These are phyloP conservation scores for Nansenia antarctica DNA, from an alignment of 2,113 vertebrate species.

Conservation along the genomic window DNA sequence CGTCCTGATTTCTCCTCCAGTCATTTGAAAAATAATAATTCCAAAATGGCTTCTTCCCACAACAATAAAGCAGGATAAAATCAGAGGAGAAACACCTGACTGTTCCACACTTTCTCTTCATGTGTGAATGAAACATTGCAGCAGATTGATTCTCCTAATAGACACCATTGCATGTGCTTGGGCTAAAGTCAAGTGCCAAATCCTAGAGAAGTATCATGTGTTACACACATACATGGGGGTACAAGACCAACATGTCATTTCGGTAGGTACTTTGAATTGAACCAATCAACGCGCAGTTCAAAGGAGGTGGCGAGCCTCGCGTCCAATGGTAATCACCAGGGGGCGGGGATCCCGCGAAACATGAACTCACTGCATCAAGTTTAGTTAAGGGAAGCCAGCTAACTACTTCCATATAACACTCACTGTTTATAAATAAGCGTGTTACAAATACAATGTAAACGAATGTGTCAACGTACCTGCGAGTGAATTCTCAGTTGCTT, in stretches of 20 bases:
- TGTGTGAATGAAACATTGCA: no score
- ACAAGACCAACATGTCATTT: conserved; percentile 9
- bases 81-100: conserved; percentile 47
- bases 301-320: rapidly evolving
- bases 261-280: neutral
- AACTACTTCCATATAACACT: no score
- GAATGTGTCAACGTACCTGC: no score
- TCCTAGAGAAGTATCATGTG: neutral
- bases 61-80: conserved; percentile 75
- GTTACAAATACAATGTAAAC: no score
- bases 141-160: no score
- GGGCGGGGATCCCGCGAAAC: conserved; percentile 56
- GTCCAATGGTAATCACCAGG: conserved; percentile 24
- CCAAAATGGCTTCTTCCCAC: conserved; percentile 71
- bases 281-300: conserved; percentile 36
- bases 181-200: neutral
- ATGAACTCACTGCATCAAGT: no score
- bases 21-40: conserved; percentile 25
- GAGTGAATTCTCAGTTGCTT: no score
- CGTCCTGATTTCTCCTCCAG: no score
- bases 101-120: no score
- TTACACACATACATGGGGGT: neutral
- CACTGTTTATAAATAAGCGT: no score
- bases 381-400: no score
- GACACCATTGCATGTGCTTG: no score